phyloP scores from a whole-genome alignment of 2,113 vertebrate genomes.

The Nothocercus nigrocapillus region DNA sequence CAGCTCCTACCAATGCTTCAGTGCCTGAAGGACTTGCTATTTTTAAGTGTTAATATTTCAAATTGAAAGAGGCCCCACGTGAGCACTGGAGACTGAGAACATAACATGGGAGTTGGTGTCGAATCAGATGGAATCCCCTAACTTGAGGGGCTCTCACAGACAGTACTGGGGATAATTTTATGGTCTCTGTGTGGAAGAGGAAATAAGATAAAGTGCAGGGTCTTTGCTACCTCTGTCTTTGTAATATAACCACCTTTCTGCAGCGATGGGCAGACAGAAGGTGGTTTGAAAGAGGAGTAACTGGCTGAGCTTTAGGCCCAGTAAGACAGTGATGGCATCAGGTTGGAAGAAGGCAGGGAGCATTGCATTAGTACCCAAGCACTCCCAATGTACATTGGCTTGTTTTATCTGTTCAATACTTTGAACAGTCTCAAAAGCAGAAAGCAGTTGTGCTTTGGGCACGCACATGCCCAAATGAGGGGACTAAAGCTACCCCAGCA shows the following conservation, averaged over 20 bases:
- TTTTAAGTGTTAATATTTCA: neutral
- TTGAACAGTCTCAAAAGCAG: neutral
- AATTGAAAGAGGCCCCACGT: neutral
- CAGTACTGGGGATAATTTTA: neutral
- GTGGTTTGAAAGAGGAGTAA: slow-evolving; percentile 19
- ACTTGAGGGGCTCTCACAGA: neutral
- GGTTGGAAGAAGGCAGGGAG: neutral
- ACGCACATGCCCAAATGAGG: neutral
- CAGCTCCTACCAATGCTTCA: neutral
- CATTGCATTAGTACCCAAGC: neutral
- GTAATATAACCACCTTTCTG: neutral
- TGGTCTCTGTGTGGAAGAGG: neutral
- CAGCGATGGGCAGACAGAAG: neutral
- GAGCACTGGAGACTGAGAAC: neutral
- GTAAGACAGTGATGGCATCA: neutral
- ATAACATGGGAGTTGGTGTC: neutral
- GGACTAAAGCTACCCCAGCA: neutral
- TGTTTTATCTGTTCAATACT: neutral
- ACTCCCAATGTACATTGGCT: neutral
- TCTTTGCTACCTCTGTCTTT: slow-evolving; percentile 10
- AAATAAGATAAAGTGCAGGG: neutral
- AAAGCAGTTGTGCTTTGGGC: neutral
- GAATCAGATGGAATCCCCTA: neutral
- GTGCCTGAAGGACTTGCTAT: neutral
- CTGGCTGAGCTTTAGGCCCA: neutral